Base-by-base conservation (phyloP, 2,888 invertebrate genomes). In the Caenorhabditis becei region DNA sequence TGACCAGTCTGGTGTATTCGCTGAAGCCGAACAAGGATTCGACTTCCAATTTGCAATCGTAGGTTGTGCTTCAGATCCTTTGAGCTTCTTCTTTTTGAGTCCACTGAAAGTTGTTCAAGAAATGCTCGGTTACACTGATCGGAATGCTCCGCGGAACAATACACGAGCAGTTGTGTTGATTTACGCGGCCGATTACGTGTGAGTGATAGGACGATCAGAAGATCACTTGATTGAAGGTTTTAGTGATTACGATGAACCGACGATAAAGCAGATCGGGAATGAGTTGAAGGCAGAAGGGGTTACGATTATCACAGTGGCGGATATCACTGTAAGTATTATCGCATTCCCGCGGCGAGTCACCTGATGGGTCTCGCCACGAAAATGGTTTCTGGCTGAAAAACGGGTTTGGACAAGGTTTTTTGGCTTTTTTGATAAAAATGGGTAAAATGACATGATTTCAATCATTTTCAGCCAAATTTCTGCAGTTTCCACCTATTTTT, bases 171-270 rank as follows among this genome's bases (percentile, higher is more conserved):
- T 69, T 5, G 47, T 58, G 18, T 24, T 69, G 0, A 28, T 69
- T 49, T 69, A 69, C 18, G 58, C 53, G 14, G 70, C 51, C 7
- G 61, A 61, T 41, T 70, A 61, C 54, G 14, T 26, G 69, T 69
- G n/a, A 69, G 69, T 66, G 26, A 41, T 3, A 41, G 16, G 16
- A 16, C 41, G 41, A 49, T 11, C 24, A 1, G 18, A 20, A 23
- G n/a, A 28, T 53, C 20, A 8, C 3, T 51, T 8, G 7, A 26
- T 8, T 18, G 5, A 32, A 1, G 23, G 0, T 41, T 71, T 71
- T 14, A 71, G 70, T 5, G 61, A 71, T 37, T 26, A 14, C n/a
- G 44, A 35, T 16, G 20, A 54, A 20, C 53, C 61, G 16, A 61
- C 61, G 2, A 71, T 71, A 23, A 35, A 37, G 23, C 41, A 71